phyloP scores from a whole-genome alignment of 2,113 vertebrate genomes.

The Zosterops japonicus region DNA sequence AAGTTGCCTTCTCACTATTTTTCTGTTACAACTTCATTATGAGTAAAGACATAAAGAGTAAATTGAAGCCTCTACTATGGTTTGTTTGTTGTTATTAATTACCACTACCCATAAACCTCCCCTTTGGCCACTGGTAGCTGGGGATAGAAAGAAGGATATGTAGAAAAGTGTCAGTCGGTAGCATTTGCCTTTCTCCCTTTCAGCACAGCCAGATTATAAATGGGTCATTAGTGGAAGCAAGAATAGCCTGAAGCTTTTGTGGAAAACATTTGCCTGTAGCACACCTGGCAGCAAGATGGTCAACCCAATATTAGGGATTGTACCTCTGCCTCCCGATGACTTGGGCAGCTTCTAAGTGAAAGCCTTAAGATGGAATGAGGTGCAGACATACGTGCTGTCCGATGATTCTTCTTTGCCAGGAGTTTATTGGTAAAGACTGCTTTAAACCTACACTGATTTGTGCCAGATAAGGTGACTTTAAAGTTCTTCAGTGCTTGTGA shows the following conservation, averaged over 20 bases:
- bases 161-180: not conserved
- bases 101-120: not conserved
- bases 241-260: not conserved
- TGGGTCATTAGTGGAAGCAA: not conserved
- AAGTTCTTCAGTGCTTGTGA: not conserved
- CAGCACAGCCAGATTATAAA: not conserved
- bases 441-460: not conserved
- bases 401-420: not conserved
- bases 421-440: not conserved
- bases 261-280: not conserved
- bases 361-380: not conserved
- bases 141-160: not conserved
- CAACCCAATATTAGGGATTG: not conserved
- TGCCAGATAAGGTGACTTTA: not conserved
- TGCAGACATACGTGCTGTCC: not conserved
- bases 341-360: not conserved
- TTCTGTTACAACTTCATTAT: not conserved
- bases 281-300: not conserved
- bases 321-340: rapidly evolving
- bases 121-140: not conserved
- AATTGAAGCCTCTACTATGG: not conserved
- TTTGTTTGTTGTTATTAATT: not conserved
- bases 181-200: not conserved
- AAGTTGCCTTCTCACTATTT: not conserved
- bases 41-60: not conserved